Evolutionary conservation across 2,888 invertebrate species (phyloP).

Genomic region (Scotopteryx bipunctaria): DNA sequence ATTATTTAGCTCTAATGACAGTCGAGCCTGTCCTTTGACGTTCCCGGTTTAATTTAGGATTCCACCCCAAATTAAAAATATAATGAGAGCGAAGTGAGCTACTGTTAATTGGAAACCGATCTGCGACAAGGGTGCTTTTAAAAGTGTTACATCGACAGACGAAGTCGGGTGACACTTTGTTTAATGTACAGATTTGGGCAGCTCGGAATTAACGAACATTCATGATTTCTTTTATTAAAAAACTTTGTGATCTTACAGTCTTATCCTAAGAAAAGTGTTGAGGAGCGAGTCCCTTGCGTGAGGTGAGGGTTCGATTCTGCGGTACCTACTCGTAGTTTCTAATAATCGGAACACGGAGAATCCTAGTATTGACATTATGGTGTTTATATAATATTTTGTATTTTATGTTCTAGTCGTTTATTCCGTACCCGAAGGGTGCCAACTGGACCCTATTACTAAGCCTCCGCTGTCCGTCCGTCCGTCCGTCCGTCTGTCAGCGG

Average conservation of each 20-base stretch:
- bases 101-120: slow-evolving; percentile 83
- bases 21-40: slow-evolving; percentile 79
- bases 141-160: slow-evolving; percentile 52
- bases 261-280: too few relatives aligned
- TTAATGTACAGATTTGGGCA: slow-evolving; percentile 34
- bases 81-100: slow-evolving; percentile 79
- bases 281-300: too few relatives aligned
- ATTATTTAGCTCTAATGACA: slow-evolving; percentile 82
- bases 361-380: too few relatives aligned
- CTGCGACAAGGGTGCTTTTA: slow-evolving; percentile 60
- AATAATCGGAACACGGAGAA: too few relatives aligned
- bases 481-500: too few relatives aligned
- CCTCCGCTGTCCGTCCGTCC: too few relatives aligned
- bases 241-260: slow-evolving; percentile 5
- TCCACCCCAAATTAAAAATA: slow-evolving; percentile 83
- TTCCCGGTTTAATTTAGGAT: slow-evolving; percentile 79
- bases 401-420: too few relatives aligned
- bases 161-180: slow-evolving; percentile 39
- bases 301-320: too few relatives aligned
- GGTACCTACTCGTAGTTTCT: too few relatives aligned
- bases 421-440: too few relatives aligned
- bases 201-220: slow-evolving; percentile 15
- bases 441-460: too few relatives aligned
- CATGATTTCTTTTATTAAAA: slow-evolving; percentile 10
- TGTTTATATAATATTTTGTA: too few relatives aligned